Base-by-base conservation (phyloP, 1,140 invertebrate species). In the Drosophila nikananu region DNA sequence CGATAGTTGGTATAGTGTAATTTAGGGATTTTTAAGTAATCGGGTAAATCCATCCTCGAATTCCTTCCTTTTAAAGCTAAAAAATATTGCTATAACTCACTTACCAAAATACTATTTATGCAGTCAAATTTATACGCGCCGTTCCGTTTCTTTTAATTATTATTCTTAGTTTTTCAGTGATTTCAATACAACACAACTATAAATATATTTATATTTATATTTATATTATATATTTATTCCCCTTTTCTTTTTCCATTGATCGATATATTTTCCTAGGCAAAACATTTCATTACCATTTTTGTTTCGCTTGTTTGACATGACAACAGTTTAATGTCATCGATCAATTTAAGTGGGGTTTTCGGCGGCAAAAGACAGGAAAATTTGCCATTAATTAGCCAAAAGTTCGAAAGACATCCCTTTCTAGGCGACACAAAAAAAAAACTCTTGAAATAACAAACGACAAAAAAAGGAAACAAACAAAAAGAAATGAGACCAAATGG, bases 301-400 rank as follows among this genome's bases (percentile, higher is more conserved):
- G 55, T 67, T 39, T 52, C 46, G 37, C 60, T 66, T 67, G 73
- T 73, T 55, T 81, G 68, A 72, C 72, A 78, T 63, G 68, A 79
- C 82, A 89, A 81, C 77, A 81, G 79, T 83, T 81, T 71, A 67
- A 48, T 77, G 73, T 71, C 80, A 81, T 76, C 86, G 78, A 89
- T 89, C 84, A 81, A 81, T 67, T 81, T 81, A 55, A 51, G 61
- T 75, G 77, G 61, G 49, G 57, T 65, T 64, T 65, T 46, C 30
- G 57, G 60, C 60, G 48, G 44, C n/a, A 65, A 76, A 21, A 60
- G 64, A 41, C 48, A 76, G 37, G 48, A 67, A 81, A 84, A 79
- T 90, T 84, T 81, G 86, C 81, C 80, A 90, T 90, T 90, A 89
- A 89, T 90, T 89, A 89, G 78, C 66, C 62, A 65, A 67, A 59